Base-by-base conservation (phyloP, 1,140 invertebrate species). In the Schmidtea mediterranea region DNA sequence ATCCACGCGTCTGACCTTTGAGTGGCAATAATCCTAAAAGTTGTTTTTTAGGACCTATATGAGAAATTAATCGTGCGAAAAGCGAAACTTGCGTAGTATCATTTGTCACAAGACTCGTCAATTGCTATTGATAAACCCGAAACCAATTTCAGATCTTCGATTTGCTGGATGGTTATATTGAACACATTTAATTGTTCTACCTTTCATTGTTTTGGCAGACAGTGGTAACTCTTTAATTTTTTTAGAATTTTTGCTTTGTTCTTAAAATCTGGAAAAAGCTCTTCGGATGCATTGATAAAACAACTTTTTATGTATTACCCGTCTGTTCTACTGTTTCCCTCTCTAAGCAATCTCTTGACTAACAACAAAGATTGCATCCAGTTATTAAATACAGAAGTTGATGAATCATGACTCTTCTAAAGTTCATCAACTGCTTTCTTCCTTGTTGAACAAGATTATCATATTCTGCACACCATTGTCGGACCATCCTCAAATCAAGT, bases 171-270 rank as follows among this genome's bases (percentile, higher is more conserved):
- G 38, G 38, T 40, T 40, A 40, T 40, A 40, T 40, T 40, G 13
- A 40, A 40, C 3, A 16, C 38, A 40, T 40, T 36, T 36, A 36
- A 36, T 36, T 36, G 36, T 40, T 40, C 13, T 40, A 40, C 13
- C 13, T 6, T 40, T 40, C n/a, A 40, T n/a, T 16, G n/a, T 40
- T 40, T 40, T 40, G 13, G 38, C 8, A 40, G 3, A n/a, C 38
- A 40, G n/a, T 6, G 38, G 38, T 40, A 40, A 40, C 38, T 40
- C 38, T n/a, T n/a, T 40, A 40, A 40, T 40, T 40, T 19, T 40
- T 40, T 40, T 40, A 15, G n/a, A 19, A 40, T 40, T 6, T 40
- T n/a, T 40, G 38, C 38, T 40, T 40, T n/a, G 38, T 40, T 40
- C 38, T 40, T 40, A 40, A 40, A 40, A 40, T 40, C 38, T 40